Percentiles rank a stretch among this genome's conserved stretches.
These are phyloP conservation scores for Crepidodera aurea DNA, from an alignment of 2,888 invertebrate genomes.

Conservation along the genomic window DNA sequence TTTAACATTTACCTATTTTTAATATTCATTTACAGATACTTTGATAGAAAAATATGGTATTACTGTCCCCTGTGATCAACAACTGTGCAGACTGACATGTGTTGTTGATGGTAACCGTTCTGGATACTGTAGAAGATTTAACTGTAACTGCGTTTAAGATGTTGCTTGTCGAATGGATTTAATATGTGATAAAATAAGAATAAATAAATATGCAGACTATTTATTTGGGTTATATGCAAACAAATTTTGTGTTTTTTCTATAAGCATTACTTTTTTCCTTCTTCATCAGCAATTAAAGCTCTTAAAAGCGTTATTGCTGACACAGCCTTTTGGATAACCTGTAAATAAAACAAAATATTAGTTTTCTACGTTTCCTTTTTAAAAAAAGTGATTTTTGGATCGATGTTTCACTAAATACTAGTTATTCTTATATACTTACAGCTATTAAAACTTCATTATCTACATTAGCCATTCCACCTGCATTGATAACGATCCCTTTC, in stretches of 20 bases:
- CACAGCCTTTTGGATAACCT: conserved; percentile 29
- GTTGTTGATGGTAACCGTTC: conserved; percentile 1
- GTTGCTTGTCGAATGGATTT: too few relatives aligned
- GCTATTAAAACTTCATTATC: conserved; percentile 38
- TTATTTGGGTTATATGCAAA: neutral
- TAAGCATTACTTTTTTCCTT: neutral
- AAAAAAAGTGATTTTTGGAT: too few relatives aligned
- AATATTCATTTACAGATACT: conserved; percentile 1
- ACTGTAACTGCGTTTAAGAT: conserved; percentile 12
- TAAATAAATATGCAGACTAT: neutral
- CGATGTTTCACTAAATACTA: too few relatives aligned
- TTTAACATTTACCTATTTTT: too few relatives aligned
- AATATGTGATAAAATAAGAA: neutral
- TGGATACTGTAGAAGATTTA: conserved; percentile 11
- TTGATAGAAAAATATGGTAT: neutral
- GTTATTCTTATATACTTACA: too few relatives aligned
- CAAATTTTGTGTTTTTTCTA: neutral
- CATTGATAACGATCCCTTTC: conserved; percentile 36
- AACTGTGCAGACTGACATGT: conserved; percentile 5
- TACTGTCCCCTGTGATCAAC: neutral
- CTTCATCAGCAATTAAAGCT: conserved; percentile 13
- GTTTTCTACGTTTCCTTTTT: too few relatives aligned
- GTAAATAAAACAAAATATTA: conserved; percentile 8
- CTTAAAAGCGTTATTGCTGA: conserved; percentile 30
- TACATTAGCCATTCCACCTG: conserved; percentile 35